Evolutionary conservation across 2,113 vertebrate genomes (phyloP).

Genomic region (Hoplias malabaricus): DNA sequence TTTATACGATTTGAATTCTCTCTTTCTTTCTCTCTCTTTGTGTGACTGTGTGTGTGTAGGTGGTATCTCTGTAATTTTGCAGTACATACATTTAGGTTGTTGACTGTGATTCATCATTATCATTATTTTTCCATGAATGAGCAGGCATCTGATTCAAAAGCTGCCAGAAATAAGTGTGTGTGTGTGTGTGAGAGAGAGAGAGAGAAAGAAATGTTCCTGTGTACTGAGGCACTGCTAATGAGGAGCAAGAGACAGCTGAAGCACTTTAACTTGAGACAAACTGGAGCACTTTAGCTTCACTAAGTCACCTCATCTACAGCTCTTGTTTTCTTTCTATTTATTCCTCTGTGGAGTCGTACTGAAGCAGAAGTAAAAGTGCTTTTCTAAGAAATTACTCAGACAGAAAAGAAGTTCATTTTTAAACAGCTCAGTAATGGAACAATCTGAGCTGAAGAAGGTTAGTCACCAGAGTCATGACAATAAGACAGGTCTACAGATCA

Average conservation of each 20-base stretch:
- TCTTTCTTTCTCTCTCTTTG: not conserved
- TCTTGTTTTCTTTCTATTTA: not conserved
- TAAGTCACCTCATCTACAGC: not conserved
- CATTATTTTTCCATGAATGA: conserved; percentile 24
- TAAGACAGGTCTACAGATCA: not conserved
- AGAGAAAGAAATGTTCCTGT: not conserved
- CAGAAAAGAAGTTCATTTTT: not conserved
- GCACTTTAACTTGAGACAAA: conserved; percentile 5
- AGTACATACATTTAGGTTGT: not conserved
- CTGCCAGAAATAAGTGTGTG: conserved; percentile 10
- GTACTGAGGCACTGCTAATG: not conserved
- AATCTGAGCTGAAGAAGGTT: not conserved
- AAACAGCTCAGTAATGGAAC: not conserved
- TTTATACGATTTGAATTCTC: not conserved
- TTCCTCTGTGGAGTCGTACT: not conserved
- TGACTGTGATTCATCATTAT: conserved; percentile 24
- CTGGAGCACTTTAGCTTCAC: not conserved
- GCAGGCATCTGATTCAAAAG: conserved; percentile 7
- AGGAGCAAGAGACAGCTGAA: conserved; percentile 5
- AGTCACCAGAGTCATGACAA: not conserved
- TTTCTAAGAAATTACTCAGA: not conserved
- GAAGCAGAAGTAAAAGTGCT: not conserved
- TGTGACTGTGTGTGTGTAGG: conserved; percentile 5
- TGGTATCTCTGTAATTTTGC: conserved; percentile 16
- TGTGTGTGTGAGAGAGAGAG: too few relatives aligned